Evolutionary conservation across 2,113 vertebrate species (phyloP).

Genomic region (Suricata suricatta): DNA sequence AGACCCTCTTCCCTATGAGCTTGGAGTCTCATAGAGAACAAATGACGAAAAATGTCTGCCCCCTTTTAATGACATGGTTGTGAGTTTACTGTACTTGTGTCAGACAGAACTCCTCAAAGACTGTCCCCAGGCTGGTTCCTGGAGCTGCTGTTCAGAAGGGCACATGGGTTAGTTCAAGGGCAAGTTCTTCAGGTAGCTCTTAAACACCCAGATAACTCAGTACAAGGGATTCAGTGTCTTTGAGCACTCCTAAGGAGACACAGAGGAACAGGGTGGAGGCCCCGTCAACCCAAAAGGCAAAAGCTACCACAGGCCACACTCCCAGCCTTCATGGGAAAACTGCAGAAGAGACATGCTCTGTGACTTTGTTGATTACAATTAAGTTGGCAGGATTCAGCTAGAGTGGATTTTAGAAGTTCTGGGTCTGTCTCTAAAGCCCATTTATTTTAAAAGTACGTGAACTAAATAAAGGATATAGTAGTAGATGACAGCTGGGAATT

Average conservation of each 20-base stretch:
- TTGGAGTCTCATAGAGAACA: background rate
- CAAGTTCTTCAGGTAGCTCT: background rate
- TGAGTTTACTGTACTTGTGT: background rate
- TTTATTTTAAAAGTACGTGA: slow-evolving; percentile 10
- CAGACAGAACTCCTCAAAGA: background rate
- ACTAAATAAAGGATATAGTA: background rate
- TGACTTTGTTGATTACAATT: slow-evolving; percentile 4
- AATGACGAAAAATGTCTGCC: background rate
- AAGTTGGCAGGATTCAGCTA: background rate
- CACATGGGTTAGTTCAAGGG: background rate
- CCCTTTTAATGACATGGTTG: background rate
- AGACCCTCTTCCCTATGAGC: background rate
- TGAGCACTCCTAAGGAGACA: background rate
- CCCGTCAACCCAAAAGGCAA: background rate
- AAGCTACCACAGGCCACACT: background rate
- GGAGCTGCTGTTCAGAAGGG: background rate
- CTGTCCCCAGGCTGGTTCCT: background rate
- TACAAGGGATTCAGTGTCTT: background rate
- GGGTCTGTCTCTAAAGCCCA: background rate
- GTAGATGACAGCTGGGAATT: slow-evolving; percentile 5
- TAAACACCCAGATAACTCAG: background rate
- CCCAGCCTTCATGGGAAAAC: background rate
- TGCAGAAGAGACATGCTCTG: background rate
- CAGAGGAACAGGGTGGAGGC: background rate
- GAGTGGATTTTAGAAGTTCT: background rate